Base-by-base conservation (phyloP, 2,888 invertebrate genomes). In the Arrhopalites spinosus region DNA sequence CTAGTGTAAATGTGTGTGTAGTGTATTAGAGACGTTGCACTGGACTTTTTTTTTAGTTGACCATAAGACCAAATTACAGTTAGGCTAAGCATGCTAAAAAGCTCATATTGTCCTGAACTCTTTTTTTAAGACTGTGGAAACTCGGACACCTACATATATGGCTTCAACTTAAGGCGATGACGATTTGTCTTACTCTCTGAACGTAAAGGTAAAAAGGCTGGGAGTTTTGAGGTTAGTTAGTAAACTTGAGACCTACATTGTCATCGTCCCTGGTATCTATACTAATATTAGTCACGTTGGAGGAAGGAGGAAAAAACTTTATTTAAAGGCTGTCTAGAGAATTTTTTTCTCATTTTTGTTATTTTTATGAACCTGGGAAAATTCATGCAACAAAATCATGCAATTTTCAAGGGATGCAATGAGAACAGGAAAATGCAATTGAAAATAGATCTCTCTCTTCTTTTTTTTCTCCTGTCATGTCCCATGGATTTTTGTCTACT, bases 41-140 rank as follows among this genome's bases (percentile, higher is more conserved):
- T 59, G 25, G 59, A 59, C 25, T 25, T 59, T n/a, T n/a, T n/a
- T n/a, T 59, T 25, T 59, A 59, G 70, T 20, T 73, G 73, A 73
- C 73, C 73, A 73, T 30, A 56, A 67, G 74, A 68, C 74, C 67
- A 61, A 68, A 36, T 23, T 59, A 74, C 74, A 74, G 74, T 74
- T 74, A 74, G 11, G 45, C 43, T 53, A 53, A 53, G 36, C 66
- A 67, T 71, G 23, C 61, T 47, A 66, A 70, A 67, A 43, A 43
- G 56, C 15, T 56, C 27, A 67, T 59, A 27, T 59, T 71, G 74
- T 67, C 71, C 70, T 73, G 53, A 68, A 56, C 68, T 59, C 71
- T 30, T 72, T 56, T 67, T 74, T 74, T 74, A 59, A 68, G 74
- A 74, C 25, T 73, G 73, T 77, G 77, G 74, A 74, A 77, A 74